Percentiles rank a stretch among this genome's conserved stretches.
Conservation (phyloP, 2,888 invertebrate species). For the Drosophila neonasuta region DNA sequence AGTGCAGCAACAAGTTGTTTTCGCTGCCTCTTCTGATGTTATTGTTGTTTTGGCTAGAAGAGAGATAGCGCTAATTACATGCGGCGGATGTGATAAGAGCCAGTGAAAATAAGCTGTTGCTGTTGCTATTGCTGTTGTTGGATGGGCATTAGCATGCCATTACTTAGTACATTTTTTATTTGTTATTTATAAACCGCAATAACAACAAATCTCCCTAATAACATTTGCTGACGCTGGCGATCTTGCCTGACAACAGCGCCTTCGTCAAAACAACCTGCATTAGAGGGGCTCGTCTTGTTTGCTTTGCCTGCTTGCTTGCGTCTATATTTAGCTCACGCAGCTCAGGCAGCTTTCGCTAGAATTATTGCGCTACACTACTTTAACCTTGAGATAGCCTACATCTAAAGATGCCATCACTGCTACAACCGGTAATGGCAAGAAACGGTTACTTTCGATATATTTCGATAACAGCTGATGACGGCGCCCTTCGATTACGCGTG, state of each 20-base stretch:
- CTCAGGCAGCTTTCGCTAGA: conserved; percentile 8
- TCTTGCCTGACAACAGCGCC: conserved; percentile 63
- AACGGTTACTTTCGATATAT: conserved; percentile 11
- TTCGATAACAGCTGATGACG: conserved; percentile 41
- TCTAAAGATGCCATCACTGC: not conserved
- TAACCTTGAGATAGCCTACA: conserved; percentile 33
- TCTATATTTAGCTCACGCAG: conserved; percentile 39
- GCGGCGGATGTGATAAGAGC: conserved; percentile 70
- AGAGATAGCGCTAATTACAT: conserved; percentile 69
- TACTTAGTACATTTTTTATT: conserved; percentile 7
- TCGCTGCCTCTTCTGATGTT: conserved; percentile 34
- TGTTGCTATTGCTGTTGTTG: conserved; percentile 11
- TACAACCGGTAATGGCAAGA: conserved; percentile 9
- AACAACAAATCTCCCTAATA: conserved; percentile 33
- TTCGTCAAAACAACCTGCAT: not conserved
- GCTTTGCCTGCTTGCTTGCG: not conserved
- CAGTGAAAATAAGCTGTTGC: conserved; percentile 44
- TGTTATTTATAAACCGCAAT: conserved; percentile 22
- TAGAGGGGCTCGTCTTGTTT: conserved; percentile 54
- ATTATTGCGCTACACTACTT: not conserved
- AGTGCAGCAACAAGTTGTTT: conserved; percentile 54
- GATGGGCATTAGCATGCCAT: conserved; percentile 50
- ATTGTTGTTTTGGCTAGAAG: conserved; percentile 39
- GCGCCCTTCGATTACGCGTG: conserved; percentile 6
- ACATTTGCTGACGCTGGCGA: conserved; percentile 23